Percentiles rank a stretch among this genome's conserved stretches.
Conservation (phyloP, 1,140 invertebrate species). For the Steinernema khuongi region DNA sequence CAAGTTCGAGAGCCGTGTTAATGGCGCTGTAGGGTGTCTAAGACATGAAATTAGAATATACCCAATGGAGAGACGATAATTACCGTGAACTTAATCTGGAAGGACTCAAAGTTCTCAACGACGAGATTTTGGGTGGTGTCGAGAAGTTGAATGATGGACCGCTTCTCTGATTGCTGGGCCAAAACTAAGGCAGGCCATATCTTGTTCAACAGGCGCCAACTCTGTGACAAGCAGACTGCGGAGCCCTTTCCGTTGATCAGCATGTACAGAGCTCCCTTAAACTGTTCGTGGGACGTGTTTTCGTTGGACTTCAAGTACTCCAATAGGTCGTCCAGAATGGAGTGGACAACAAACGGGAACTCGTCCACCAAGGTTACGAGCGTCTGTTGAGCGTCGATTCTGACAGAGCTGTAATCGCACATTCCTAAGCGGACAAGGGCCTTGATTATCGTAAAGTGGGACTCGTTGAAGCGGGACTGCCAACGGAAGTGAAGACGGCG, state of each 20-base stretch:
- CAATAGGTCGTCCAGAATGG: slow-evolving; percentile 66
- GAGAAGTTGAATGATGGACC: slow-evolving; percentile 72
- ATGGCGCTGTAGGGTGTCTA: slow-evolving; percentile 43
- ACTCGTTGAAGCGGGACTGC: not conserved
- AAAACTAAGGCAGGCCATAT: slow-evolving; percentile 73
- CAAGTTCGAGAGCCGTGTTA: slow-evolving; percentile 28
- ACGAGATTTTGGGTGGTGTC: slow-evolving; percentile 64
- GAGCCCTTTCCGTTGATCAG: slow-evolving; percentile 67
- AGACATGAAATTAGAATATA: not conserved
- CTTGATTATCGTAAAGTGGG: not conserved
- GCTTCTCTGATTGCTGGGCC: slow-evolving; percentile 73
- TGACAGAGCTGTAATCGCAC: slow-evolving; percentile 61
- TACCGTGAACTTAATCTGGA: slow-evolving; percentile 59
- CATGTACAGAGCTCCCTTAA: slow-evolving; percentile 75
- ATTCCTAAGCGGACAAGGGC: slow-evolving; percentile 30
- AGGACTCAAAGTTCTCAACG: slow-evolving; percentile 62
- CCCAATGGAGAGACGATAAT: not conserved
- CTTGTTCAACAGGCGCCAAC: slow-evolving; percentile 70
- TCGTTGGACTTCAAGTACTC: slow-evolving; percentile 65
- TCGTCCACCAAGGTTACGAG: slow-evolving; percentile 62
- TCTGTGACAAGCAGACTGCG: slow-evolving; percentile 68
- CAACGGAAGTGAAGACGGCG: slow-evolving; percentile 3
- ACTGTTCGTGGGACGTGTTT: slow-evolving; percentile 67
- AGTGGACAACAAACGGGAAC: slow-evolving; percentile 66
- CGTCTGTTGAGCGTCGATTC: slow-evolving; percentile 66